These are phyloP conservation scores for Geopemphigus sp. DNA, from an alignment of 1,140 invertebrate species.

Conservation along the genomic window DNA sequence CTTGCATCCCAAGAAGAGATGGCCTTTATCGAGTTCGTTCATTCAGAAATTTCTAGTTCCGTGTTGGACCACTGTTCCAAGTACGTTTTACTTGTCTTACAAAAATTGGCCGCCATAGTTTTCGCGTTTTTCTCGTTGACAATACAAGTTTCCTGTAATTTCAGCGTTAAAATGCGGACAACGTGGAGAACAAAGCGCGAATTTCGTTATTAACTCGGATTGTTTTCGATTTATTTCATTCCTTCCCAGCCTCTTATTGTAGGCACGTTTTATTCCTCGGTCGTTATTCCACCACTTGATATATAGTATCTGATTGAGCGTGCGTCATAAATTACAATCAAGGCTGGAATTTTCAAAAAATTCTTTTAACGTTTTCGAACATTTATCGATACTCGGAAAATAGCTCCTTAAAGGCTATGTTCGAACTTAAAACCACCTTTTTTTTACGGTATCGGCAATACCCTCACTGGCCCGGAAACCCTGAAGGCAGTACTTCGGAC, in stretches of 20 bases:
- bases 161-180: neutral
- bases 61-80: slow-evolving; percentile 20
- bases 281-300: neutral
- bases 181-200: neutral
- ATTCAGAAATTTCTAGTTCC: neutral
- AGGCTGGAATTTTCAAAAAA: neutral
- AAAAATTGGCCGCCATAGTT: neutral
- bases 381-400: slow-evolving; percentile 3
- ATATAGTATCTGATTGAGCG: neutral
- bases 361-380: neutral
- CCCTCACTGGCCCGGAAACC: no score
- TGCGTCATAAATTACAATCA: slow-evolving; percentile 9
- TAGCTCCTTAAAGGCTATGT: neutral
- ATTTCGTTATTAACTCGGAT: neutral
- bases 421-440: no score
- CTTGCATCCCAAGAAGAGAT: neutral
- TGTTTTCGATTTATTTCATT: slow-evolving; percentile 4
- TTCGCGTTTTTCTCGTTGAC: neutral
- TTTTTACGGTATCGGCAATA: no score
- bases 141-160: neutral
- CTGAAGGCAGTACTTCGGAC: no score
- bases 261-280: neutral
- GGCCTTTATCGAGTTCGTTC: neutral
- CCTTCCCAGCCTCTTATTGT: neutral
- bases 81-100: slow-evolving; percentile 1